Percentiles rank a stretch among this genome's conserved stretches.
Evolutionary conservation across 2,888 invertebrate species (phyloP).

Genomic region (Chirona hameri): DNA sequence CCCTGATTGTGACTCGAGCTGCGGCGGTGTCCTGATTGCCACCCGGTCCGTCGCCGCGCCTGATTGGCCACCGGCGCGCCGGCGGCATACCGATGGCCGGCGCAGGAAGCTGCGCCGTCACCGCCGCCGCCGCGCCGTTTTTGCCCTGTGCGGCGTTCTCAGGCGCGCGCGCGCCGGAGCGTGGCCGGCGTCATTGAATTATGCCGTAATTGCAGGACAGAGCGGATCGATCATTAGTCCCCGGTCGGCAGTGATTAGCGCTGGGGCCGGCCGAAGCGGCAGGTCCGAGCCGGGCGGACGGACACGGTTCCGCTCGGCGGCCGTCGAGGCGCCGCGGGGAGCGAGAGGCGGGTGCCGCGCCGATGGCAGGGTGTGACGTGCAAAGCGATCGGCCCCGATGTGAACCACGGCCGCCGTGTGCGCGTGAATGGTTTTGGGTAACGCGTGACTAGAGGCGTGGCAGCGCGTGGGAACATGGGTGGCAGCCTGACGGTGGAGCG

Average conservation of each 20-base stretch:
- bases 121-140: neutral
- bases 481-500: too few species aligned
- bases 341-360: too few species aligned
- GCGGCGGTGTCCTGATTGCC: too few species aligned
- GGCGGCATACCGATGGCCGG: neutral
- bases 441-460: neutral
- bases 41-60: neutral
- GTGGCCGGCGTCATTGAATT: neutral
- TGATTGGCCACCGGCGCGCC: neutral
- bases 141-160: neutral
- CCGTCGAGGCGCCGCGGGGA: too few species aligned
- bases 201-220: conserved; percentile 2
- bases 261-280: too few species aligned
- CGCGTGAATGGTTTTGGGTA: neutral
- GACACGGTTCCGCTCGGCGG: too few species aligned
- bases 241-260: neutral
- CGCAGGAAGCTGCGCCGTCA: neutral
- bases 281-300: too few species aligned
- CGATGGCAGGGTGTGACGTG: neutral
- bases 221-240: neutral
- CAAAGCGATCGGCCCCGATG: neutral
- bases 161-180: neutral
- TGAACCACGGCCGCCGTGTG: neutral
- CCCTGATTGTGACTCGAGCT: neutral
- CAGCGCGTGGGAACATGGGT: neutral